Evolutionary conservation across 2,888 invertebrate species (phyloP).

Genomic region (Argynnis bischoffii): DNA sequence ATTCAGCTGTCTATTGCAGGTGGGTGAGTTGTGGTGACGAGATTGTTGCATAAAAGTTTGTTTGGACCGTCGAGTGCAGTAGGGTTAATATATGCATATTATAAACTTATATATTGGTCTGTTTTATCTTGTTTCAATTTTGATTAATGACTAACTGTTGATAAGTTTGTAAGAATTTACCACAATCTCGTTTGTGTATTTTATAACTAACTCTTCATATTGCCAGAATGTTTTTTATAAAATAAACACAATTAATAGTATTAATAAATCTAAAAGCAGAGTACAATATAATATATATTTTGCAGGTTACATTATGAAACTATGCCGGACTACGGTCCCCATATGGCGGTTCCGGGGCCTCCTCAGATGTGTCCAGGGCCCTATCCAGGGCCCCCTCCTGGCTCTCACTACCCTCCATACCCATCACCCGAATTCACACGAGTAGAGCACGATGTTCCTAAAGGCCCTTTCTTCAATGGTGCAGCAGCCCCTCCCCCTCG

Average conservation of each 20-base stretch:
- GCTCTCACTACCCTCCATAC: slow-evolving; percentile 79
- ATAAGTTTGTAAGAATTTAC: no score
- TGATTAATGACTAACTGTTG: no score
- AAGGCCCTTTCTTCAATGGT: slow-evolving; percentile 83
- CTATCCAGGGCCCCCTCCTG: slow-evolving; percentile 74
- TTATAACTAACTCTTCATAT: no score
- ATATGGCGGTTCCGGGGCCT: slow-evolving; percentile 82
- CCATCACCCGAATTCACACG: slow-evolving; percentile 83
- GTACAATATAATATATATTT: slow-evolving; percentile 7
- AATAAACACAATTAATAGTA: no score
- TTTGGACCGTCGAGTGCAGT: no score
- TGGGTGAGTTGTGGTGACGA: slow-evolving; percentile 66
- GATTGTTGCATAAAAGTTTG: background rate
- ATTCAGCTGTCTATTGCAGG: slow-evolving; percentile 94
- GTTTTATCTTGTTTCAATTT: no score
- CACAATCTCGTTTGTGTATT: no score
- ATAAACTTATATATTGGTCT: no score
- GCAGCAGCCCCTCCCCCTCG: slow-evolving; percentile 85
- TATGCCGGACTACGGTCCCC: slow-evolving; percentile 81
- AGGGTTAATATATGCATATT: no score
- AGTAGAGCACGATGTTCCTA: slow-evolving; percentile 75
- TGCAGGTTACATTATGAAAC: slow-evolving; percentile 78
- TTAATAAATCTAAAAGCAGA: no score
- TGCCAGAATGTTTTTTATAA: no score
- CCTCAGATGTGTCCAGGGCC: slow-evolving; percentile 82